Evolutionary conservation across 1,140 invertebrate species (phyloP).

Genomic region (Trichoplusia ni): DNA sequence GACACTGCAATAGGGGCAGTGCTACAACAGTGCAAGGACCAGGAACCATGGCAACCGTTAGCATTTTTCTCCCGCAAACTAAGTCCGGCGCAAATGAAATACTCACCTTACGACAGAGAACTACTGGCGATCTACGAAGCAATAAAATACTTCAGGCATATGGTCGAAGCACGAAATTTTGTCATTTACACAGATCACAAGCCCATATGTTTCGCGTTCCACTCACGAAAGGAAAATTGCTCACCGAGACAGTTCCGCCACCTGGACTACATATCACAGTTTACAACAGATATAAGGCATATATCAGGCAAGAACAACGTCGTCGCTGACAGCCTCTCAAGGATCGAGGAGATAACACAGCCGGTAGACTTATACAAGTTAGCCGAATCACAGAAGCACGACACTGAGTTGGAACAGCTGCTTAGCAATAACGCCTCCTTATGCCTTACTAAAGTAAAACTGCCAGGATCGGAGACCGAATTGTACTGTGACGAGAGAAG

Average conservation of each 20-base stretch:
- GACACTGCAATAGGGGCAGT: constrained; percentile 56
- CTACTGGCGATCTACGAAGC: constrained; percentile 74
- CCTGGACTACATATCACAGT: constrained; percentile 2
- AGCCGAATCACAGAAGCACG: background rate
- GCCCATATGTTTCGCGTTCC: background rate
- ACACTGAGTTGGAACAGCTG: constrained; percentile 2
- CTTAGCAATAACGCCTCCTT: background rate
- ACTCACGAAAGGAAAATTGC: background rate
- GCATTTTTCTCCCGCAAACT: constrained; percentile 26
- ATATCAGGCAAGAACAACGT: constrained; percentile 5
- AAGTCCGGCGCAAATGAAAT: constrained; percentile 54
- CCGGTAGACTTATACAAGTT: background rate
- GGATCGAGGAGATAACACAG: background rate
- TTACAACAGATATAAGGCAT: constrained; percentile 7
- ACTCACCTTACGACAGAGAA: constrained; percentile 63
- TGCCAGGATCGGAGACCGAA: background rate
- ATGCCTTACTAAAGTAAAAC: background rate
- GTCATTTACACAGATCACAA: constrained; percentile 70
- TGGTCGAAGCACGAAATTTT: constrained; percentile 57
- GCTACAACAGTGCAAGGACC: constrained; percentile 1
- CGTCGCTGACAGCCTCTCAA: background rate
- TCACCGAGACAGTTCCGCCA: constrained; percentile 4
- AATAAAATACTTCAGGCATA: constrained; percentile 70
- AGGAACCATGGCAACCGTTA: background rate
- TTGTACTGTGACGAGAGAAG: background rate